Conservation (phyloP, 2,113 vertebrate genomes). For the Myotis davidii region DNA sequence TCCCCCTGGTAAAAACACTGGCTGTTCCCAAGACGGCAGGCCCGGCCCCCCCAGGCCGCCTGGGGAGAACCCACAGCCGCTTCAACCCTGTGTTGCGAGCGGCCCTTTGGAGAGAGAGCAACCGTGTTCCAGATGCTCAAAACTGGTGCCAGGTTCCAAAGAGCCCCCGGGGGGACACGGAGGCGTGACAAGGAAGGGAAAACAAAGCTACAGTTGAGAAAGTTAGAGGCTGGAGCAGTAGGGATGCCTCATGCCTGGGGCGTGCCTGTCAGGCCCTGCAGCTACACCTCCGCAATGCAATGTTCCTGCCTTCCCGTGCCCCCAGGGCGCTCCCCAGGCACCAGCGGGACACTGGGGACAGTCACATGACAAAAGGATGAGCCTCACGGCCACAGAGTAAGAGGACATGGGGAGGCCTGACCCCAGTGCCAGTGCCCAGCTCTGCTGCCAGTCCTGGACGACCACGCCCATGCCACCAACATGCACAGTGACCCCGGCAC, state of each 20-base stretch:
- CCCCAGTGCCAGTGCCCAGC: not conserved
- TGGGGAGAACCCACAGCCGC: not conserved
- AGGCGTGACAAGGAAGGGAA: not conserved
- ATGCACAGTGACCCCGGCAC: fast-evolving
- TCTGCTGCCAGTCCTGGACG: not conserved
- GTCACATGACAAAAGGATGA: not conserved
- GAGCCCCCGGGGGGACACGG: not conserved
- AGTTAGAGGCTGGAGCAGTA: fast-evolving
- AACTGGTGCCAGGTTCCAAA: not conserved
- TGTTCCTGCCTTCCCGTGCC: fast-evolving
- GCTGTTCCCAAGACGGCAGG: not conserved
- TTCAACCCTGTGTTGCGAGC: not conserved
- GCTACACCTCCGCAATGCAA: not conserved
- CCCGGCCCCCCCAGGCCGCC: not conserved
- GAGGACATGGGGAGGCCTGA: not conserved
- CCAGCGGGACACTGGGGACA: not conserved
- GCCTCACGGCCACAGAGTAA: not conserved
- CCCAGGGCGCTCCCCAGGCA: not conserved
- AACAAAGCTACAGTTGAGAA: not conserved
- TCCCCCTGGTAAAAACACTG: not conserved
- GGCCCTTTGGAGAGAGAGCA: not conserved
- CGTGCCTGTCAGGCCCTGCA: not conserved
- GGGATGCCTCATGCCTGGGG: not conserved
- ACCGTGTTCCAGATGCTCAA: not conserved
- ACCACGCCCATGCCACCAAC: fast-evolving